Base-by-base conservation (phyloP, 2,888 invertebrate genomes). In the Troglohyphantes excavatus region DNA sequence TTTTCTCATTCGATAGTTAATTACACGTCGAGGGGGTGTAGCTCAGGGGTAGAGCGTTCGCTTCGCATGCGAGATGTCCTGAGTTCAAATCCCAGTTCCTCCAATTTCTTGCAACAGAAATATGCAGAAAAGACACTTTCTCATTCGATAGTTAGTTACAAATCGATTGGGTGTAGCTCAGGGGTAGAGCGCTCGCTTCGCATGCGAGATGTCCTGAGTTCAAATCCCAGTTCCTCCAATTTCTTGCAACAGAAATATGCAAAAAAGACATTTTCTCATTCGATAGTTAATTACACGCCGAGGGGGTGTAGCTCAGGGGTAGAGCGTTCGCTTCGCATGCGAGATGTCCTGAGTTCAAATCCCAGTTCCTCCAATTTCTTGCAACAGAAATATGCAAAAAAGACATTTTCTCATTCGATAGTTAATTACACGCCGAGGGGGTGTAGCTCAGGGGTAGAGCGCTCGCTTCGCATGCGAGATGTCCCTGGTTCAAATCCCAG, bases 251-350 rank as follows among this genome's bases (percentile, higher is more conserved):
- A n/a, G n/a, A n/a, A n/a, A n/a, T n/a, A n/a, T n/a, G n/a, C n/a
- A n/a, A n/a, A n/a, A n/a, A n/a, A n/a, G n/a, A n/a, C n/a, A n/a
- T n/a, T n/a, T n/a, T n/a, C n/a, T n/a, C n/a, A n/a, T n/a, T n/a
- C n/a, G n/a, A n/a, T n/a, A n/a, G n/a, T n/a, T n/a, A n/a, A n/a
- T n/a, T n/a, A n/a, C n/a, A n/a, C n/a, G n/a, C n/a, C n/a, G n/a
- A n/a, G 94, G 94, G 94, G 94, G 93, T 94, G 93, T 94, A 94
- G 94, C 94, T 94, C 94, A 94, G 94, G 93, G 94, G 94, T 94
- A 94, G 94, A 95, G 95, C 95, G 95, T 95, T 95, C 95, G 95
- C 95, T 95, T 95, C 95, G 95, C 95, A 95, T 95, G 95, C 46
- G 46, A 46, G 46, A 46, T 46, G 46, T 46, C 46, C 46, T 46